Base-by-base conservation (phyloP, 2,797 vertebrate species). In the Sebastes umbrosus region DNA sequence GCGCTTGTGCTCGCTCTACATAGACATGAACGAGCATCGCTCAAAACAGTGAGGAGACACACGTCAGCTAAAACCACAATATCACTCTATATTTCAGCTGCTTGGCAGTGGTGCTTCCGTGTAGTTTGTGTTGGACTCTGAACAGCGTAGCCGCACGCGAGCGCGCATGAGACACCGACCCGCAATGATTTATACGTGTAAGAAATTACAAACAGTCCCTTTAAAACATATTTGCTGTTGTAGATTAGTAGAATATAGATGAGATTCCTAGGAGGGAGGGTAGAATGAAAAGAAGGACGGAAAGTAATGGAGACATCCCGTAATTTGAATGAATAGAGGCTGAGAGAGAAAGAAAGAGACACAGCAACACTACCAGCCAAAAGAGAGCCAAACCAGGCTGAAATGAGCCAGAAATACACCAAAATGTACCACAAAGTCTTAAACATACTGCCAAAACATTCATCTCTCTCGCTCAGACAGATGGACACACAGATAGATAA, bases 281-380 rank as follows among this genome's bases (percentile, higher is more conserved):
- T 39, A 5, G 36, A 39, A 39, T 39, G 36, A 39, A 39, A 39
- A 20, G 3, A 50, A 10, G 2, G 16, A 63, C 12, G 62, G 22
- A 29, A 55, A 36, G 55, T 9, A 3, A 27, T 4, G 0, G 0
- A 73, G 25, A 69, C 18, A 54, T 12, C n/a, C 54, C 39, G 52
- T 72, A 55, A 72, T 63, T 69, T 34, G 59, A 73, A 43, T 36
- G 31, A 75, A 60, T 59, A 3, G 52, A 68, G 71, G 32, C 27
- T 8, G 57, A 29, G 39, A 52, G 50, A 60, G 60, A 39, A 34
- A 75, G 52, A 58, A 66, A 29, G 67, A 78, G 57, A 67, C 73
- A 64, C 64, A 70, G 75, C 63, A 63, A 54, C 70, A 18, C 34
- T 58, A 14, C 63, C 69, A 77, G 73, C 16, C 64, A 34, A 39